Evolutionary conservation across 2,797 vertebrate species (phyloP).

Genomic region (Cossypha caffra): DNA sequence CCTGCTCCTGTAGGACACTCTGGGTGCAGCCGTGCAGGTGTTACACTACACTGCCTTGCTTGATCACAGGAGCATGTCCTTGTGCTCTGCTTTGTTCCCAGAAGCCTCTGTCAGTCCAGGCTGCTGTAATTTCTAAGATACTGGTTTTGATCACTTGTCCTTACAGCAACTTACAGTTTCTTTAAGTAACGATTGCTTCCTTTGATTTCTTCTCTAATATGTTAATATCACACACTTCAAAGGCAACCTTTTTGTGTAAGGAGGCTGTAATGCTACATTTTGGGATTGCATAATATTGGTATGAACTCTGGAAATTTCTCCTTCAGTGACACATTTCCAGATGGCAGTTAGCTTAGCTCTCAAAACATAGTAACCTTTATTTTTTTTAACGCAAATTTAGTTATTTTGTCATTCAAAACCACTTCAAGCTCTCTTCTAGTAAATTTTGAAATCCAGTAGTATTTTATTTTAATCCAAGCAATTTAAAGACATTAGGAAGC

Average conservation of each 20-base stretch:
- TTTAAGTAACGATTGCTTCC: slow-evolving; percentile 1
- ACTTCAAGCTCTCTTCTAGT: background rate
- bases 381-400: background rate
- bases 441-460: background rate
- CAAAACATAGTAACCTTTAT: background rate
- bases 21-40: background rate
- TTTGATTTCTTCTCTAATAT: slow-evolving; percentile 34
- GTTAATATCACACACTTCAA: slow-evolving; percentile 24
- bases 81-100: background rate
- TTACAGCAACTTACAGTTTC: background rate
- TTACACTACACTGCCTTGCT: background rate
- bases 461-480: background rate
- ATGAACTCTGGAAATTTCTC: background rate
- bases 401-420: background rate
- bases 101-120: background rate
- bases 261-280: background rate
- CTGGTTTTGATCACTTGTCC: background rate
- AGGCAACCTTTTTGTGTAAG: background rate
- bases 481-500: background rate
- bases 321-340: background rate
- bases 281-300: background rate
- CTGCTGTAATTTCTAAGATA: background rate
- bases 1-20: background rate
- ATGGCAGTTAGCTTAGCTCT: background rate
- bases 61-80: background rate